These are phyloP conservation scores for Agrotis puta DNA, from an alignment of 2,888 invertebrate genomes.

Conservation along the genomic window DNA sequence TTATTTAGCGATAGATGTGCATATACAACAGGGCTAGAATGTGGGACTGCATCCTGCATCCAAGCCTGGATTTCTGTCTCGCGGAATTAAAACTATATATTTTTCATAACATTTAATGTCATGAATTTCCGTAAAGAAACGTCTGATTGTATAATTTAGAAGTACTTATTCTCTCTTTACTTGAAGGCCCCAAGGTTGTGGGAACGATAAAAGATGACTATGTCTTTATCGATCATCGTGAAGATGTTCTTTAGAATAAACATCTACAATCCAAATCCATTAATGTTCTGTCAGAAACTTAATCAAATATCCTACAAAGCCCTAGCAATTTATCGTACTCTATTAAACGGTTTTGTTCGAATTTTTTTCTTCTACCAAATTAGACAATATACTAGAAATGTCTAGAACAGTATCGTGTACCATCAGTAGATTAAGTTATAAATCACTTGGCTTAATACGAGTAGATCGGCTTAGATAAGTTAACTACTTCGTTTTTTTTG, in stretches of 20 bases:
- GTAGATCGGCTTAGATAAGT: constrained; percentile 46
- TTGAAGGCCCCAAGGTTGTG: no score
- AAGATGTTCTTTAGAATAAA: no score
- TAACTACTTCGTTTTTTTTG: constrained; percentile 37
- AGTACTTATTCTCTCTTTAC: no score
- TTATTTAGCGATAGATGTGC: no score
- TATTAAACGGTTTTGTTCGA: constrained; percentile 35
- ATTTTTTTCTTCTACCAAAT: constrained; percentile 50
- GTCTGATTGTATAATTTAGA: no score
- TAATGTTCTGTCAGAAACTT: neutral
- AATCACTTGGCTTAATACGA: constrained; percentile 50
- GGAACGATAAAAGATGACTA: no score
- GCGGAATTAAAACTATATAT: no score
- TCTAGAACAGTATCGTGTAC: constrained; percentile 44
- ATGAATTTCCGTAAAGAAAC: no score
- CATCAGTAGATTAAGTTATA: constrained; percentile 58
- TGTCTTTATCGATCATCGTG: neutral
- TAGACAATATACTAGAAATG: constrained; percentile 41
- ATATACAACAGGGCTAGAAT: no score
- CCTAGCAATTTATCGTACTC: constrained; percentile 27
- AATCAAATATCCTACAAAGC: neutral
- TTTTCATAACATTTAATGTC: no score
- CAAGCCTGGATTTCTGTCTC: no score
- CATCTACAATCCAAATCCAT: neutral
- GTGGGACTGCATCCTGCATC: no score